Evolutionary conservation across 1,140 invertebrate species (phyloP).

Genomic region (Platyscapa corneri): DNA sequence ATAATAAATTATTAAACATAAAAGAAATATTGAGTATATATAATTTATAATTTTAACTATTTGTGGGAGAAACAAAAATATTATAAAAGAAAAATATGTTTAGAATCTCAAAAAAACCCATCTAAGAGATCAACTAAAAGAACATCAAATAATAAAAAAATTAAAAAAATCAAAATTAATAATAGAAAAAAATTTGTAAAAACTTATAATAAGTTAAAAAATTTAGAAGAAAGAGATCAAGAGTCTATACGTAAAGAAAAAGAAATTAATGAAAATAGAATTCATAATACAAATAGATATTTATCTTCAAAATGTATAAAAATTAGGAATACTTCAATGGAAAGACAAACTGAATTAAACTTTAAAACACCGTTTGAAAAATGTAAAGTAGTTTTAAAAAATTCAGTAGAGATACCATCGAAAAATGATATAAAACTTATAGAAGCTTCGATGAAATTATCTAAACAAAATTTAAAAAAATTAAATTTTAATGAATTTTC

Average conservation of each 20-base stretch:
- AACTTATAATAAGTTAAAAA: background rate
- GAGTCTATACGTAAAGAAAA: background rate
- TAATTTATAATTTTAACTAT: background rate
- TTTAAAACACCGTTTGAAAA: background rate
- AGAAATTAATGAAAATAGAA: constrained; percentile 32
- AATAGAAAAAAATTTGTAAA: constrained; percentile 11
- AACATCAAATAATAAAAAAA: background rate
- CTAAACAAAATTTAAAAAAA: background rate
- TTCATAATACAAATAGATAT: constrained; percentile 16
- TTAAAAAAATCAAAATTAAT: background rate
- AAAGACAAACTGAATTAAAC: background rate
- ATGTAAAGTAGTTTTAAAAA: background rate
- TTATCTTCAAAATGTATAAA: constrained; percentile 17
- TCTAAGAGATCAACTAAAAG: background rate
- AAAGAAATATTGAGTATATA: background rate
- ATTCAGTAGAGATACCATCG: background rate
- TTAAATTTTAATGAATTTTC: constrained; percentile 15
- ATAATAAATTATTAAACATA: constrained; percentile 16
- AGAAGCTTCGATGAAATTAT: background rate
- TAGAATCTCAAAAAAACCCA: background rate
- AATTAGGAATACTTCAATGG: background rate
- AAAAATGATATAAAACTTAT: background rate
- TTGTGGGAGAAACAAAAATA: background rate
- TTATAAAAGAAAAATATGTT: background rate
- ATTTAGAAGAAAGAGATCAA: background rate